Evolutionary conservation across 2,113 vertebrate species (phyloP), one percentile per base, ranked within the genome.

Genomic region (Sitta europaea): DNA sequence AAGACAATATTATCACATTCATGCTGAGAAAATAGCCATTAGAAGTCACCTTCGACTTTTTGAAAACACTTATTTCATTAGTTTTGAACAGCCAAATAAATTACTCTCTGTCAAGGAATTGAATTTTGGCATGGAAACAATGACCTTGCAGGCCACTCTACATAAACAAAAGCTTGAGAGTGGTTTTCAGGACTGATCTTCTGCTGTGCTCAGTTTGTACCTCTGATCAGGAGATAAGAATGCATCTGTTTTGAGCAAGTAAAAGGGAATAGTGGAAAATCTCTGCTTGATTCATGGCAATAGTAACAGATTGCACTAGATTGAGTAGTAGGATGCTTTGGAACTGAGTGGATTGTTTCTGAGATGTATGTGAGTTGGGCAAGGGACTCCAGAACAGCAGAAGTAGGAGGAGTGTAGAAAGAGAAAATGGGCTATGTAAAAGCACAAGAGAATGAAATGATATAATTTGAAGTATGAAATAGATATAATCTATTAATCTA

Each of bases 111-210:
- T 73, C 78, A 51, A 38, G 14, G 54, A 95, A 91, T 51, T 84
- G 43, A 61, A 63, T 88, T 91, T 96, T 96, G 86, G 54, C 73
- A 92, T 84, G 11, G 59, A 94, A 86, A 68, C 70, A 93, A 79
- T 68, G 83, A 95, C 62, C 94, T 95, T 87, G 50, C 10, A 38
- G 23, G 57, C 45, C 27, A 36, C 6, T 28, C 7, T 68, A 58
- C 35, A 93, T 97, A 96, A 96, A 97, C 95, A 94, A 92, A 84
- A 40, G 53, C 63, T 57, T 67, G 40, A 78, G 47, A 96, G 62
- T 55, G 61, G n/a, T 77, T 84, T 78, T 91, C 54, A 94, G 71
- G 78, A 51, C 54, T 80, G 48, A 55, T 65, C 36, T 80, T 95
- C 82, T 92, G 29, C 63, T 90, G 22, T 93, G 79, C 29, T 70